Percentiles rank a stretch among this genome's conserved stretches.
Evolutionary conservation across 1,140 invertebrate species (phyloP).

Genomic region (Neotoxoptera formosana): DNA sequence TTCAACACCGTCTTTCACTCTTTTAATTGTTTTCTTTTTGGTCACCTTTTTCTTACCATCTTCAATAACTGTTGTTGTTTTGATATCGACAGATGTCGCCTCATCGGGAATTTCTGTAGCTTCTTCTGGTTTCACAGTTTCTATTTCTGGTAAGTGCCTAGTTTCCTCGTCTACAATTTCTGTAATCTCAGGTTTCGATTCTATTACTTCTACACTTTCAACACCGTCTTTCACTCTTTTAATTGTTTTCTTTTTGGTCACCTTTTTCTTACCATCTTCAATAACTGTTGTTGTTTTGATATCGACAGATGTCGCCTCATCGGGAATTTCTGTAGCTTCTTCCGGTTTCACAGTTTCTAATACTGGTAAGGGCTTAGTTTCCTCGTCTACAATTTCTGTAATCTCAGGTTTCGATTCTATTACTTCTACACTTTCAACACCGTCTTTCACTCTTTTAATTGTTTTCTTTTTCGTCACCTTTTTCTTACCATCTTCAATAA

Average conservation of each 20-base stretch:
- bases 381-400: constrained; percentile 48
- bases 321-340: not conserved
- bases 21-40: constrained; percentile 2
- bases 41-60: not conserved
- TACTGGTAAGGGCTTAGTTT: constrained; percentile 49
- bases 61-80: not conserved
- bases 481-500: constrained; percentile 47
- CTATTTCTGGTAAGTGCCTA: not conserved
- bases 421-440: constrained; percentile 61
- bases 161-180: not conserved
- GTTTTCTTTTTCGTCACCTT: constrained; percentile 62
- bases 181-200: not conserved
- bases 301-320: not conserved
- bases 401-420: constrained; percentile 59
- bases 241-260: no score
- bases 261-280: not conserved
- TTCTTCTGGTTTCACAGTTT: not conserved
- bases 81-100: not conserved
- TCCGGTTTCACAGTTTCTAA: constrained; percentile 59
- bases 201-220: not conserved
- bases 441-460: constrained; percentile 58
- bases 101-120: not conserved
- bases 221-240: no score
- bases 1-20: not conserved
- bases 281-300: not conserved